Conservation (phyloP, 2,797 vertebrate genomes). For the Hirundo rustica region DNA sequence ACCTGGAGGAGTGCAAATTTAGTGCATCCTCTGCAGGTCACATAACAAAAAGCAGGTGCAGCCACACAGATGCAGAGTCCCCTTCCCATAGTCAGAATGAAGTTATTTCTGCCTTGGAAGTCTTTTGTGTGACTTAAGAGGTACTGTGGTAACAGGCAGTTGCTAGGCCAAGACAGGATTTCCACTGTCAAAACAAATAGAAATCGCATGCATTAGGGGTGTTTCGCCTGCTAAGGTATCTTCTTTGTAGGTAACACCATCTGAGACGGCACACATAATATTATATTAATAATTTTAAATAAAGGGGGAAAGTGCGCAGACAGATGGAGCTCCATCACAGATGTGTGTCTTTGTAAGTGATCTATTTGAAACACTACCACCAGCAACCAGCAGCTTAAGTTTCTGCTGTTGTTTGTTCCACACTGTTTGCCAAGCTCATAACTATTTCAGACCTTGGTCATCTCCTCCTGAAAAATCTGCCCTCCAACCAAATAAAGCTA, state of each 20-base stretch:
- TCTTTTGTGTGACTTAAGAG: conserved; percentile 27
- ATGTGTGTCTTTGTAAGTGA: background rate
- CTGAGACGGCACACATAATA: background rate
- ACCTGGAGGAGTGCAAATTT: background rate
- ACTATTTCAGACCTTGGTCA: background rate
- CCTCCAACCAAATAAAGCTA: background rate
- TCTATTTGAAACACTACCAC: background rate
- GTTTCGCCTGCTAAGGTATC: background rate
- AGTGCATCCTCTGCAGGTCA: background rate
- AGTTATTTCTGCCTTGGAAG: background rate
- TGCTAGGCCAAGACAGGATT: conserved; percentile 1
- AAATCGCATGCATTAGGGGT: background rate
- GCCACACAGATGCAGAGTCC: background rate
- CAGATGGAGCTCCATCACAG: background rate
- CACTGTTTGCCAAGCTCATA: background rate
- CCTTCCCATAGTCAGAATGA: background rate
- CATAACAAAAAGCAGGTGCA: background rate
- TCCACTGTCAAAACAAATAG: conserved; percentile 10
- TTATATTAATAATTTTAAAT: background rate
- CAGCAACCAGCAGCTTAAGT: background rate
- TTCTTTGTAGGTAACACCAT: background rate
- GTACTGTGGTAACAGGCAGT: background rate
- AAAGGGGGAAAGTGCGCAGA: background rate
- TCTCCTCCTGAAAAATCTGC: background rate
- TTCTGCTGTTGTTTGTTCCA: background rate